Conservation (phyloP, 2,888 invertebrate genomes). For the Megaustenia siamemsis region DNA sequence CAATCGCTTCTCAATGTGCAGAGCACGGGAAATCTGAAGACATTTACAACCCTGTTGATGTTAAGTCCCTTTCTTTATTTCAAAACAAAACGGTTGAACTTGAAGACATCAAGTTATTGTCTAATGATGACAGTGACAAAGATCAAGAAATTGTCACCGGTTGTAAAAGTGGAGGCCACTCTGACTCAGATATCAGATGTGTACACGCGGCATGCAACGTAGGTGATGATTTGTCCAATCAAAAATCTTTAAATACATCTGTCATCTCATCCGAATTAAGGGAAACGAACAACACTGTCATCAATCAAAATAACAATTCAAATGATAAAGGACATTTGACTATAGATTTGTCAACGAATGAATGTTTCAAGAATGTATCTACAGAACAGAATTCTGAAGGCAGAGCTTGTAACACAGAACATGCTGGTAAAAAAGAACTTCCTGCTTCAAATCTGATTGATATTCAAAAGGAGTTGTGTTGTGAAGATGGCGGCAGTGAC, state of each 20-base stretch:
- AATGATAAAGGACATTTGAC: neutral
- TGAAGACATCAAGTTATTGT: conserved; percentile 37
- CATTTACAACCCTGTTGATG: conserved; percentile 24
- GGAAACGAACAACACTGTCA: conserved; percentile 44
- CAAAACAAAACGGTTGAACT: conserved; percentile 19
- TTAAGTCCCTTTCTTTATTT: conserved; percentile 30
- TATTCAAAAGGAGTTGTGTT: conserved; percentile 80
- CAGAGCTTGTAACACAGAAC: neutral
- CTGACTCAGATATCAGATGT: conserved; percentile 47
- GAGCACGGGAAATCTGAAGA: conserved; percentile 43
- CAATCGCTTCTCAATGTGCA: neutral
- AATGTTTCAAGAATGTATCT: neutral
- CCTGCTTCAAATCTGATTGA: conserved; percentile 64
- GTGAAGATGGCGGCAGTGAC: conserved; percentile 71
- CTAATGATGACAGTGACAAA: conserved; percentile 42
- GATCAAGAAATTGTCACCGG: conserved; percentile 41
- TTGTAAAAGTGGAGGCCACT: conserved; percentile 13
- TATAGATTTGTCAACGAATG: neutral
- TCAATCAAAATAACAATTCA: conserved; percentile 50
- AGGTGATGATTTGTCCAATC: neutral
- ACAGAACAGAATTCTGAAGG: conserved; percentile 7
- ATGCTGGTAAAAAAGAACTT: conserved; percentile 34
- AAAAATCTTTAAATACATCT: neutral
- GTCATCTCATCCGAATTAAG: neutral
- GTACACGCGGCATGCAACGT: conserved; percentile 27